Evolutionary conservation across 2,113 vertebrate species (phyloP), one percentile per base, ranked within the genome.

Genomic region (Rhipidura dahli): DNA sequence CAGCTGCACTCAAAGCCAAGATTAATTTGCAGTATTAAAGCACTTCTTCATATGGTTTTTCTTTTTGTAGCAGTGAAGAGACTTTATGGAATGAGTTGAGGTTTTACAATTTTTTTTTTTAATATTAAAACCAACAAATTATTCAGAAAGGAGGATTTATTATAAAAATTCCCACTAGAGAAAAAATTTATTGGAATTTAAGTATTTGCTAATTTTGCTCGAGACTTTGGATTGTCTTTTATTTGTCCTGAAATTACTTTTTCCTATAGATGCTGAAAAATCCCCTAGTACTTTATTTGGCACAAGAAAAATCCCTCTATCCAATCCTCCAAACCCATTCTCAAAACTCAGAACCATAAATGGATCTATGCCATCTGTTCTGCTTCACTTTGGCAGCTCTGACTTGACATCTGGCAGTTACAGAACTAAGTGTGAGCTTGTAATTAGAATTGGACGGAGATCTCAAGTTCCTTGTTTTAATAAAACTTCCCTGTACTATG

Each of bases 311-410:
- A 69, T 56, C 11, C 3, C 24, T 49, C 76, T 50, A 19, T 83
- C 44, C 50, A 83, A 40, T 54, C 71, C 64, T 54, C 27, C 40
- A 69, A 91, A 80, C 63, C 70, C 50, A 50, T 83, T 85, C 71
- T 77, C 68, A 70, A 85, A 94, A 91, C n/a, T 76, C 53, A 57
- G 64, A 77, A 40, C 47, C 81, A 87, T 94, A 86, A 89, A 53
- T 66, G 66, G 76, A 56, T 86, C 79, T 85, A 6, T 80, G 66
- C 91, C 90, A 91, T 96, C 93, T 96, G 93, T 85, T 89, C 35
- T n/a, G 59, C 45, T 82, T 87, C 91, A 76, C 57, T 85, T 94
- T 96, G 94, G 92, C 94, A 95, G 79, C 87, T 94, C 66, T 83
- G 53, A 85, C 70, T 90, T 88, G 92, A 83, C 91, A 96, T 91